These are phyloP conservation scores for Canis aureus DNA, from an alignment of 2,113 vertebrate genomes.

Conservation along the genomic window DNA sequence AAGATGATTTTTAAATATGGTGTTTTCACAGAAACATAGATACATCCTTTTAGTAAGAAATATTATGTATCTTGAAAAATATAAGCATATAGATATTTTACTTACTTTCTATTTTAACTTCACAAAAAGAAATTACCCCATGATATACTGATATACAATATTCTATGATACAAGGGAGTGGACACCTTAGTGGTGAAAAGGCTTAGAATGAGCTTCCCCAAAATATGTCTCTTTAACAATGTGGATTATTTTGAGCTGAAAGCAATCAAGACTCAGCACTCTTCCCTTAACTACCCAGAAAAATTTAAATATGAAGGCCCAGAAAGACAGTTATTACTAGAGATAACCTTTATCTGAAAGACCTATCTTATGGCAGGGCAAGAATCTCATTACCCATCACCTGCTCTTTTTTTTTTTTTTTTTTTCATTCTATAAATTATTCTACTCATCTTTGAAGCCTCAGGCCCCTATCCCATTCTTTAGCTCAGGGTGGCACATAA, in stretches of 20 bases:
- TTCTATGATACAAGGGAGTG: not conserved
- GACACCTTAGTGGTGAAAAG: not conserved
- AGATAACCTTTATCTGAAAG: not conserved
- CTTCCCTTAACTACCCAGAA: not conserved
- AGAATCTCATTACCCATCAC: not conserved
- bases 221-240: not conserved
- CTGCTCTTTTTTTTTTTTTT: not conserved
- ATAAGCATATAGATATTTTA: not conserved
- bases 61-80: not conserved
- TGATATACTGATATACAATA: not conserved
- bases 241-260: not conserved
- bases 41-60: not conserved
- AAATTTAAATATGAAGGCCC: not conserved
- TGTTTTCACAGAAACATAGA: not conserved
- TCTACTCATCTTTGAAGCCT: not conserved
- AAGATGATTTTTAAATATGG: not conserved
- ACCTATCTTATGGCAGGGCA: too few relatives aligned
- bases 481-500: not conserved
- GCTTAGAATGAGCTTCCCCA: not conserved
- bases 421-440: not conserved
- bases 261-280: not conserved
- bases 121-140: not conserved
- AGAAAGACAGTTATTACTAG: not conserved
- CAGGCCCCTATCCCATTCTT: not conserved
- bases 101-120: not conserved